A percentile compares a stretch with the other conserved stretches of the same genome.
Evolutionary conservation across 1,140 invertebrate genomes (phyloP).

Genomic region (Cydia fagiglandana): DNA sequence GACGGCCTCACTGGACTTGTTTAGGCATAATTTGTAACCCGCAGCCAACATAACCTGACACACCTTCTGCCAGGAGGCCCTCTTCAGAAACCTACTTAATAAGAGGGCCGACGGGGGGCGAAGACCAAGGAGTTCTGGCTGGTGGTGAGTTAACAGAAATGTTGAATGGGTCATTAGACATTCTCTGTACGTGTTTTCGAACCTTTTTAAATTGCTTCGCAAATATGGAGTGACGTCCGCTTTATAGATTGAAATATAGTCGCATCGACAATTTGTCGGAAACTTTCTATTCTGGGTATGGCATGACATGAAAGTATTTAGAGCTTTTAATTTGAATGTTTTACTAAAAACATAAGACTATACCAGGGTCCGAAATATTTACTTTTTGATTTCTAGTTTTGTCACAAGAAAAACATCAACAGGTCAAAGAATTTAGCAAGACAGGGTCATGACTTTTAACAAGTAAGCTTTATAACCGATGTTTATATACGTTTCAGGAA

Average conservation of each 20-base stretch:
- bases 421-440: not conserved
- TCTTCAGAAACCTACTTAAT: slow-evolving; percentile 1
- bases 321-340: not conserved
- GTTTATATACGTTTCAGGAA: not conserved
- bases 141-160: slow-evolving; percentile 46
- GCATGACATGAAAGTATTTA: not conserved
- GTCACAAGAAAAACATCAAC: not conserved
- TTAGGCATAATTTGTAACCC: slow-evolving; percentile 49
- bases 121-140: slow-evolving; percentile 15
- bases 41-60: slow-evolving; percentile 37
- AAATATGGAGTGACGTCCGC: slow-evolving; percentile 23
- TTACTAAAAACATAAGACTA: not conserved
- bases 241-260: slow-evolving; percentile 24
- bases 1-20: slow-evolving; percentile 49
- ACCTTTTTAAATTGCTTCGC: slow-evolving; percentile 36
- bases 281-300: not conserved
- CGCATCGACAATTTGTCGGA: not conserved
- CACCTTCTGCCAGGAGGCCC: not conserved
- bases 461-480: not conserved
- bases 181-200: slow-evolving; percentile 41
- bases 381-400: not conserved
- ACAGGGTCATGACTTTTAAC: not conserved
- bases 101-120: not conserved
- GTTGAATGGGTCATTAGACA: slow-evolving; percentile 50
- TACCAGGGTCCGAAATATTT: not conserved